Base-by-base conservation (phyloP, 2,888 invertebrate species). In the Thecophora atra region DNA sequence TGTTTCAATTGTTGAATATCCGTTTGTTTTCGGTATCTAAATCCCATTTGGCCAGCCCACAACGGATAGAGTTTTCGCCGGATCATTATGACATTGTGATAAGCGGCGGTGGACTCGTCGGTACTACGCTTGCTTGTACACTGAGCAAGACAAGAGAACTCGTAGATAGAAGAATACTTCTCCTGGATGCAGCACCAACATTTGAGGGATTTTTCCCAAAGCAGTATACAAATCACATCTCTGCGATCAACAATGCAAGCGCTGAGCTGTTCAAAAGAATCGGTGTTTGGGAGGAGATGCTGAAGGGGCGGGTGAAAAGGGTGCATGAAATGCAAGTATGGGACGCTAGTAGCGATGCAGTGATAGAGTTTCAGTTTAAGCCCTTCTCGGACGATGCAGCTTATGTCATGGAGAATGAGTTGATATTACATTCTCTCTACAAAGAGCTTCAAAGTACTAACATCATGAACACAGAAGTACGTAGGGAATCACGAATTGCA, bases 61-160 rank as follows among this genome's bases (percentile, higher is more conserved):
- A n/a, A n/a, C n/a, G n/a, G n/a, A n/a, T n/a, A n/a, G n/a, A n/a
- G n/a, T n/a, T n/a, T 5, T 19, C 30, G 7, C 3, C 70, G 0
- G 80, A 82, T n/a, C 89, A 91, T 83, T 94, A 91, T 83, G 98
- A 99, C 88, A 90, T 98, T 76, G 91, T 98, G 75, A 93, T 99
- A 78, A 93, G 95, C 66, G 99, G 99, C 44, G 98, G 98, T 72
- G 99, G 98, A 72, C 92, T 98, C 91, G 95, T 98, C 44, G 99
- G 99, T 37, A 93, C 95, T 73, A 93, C 97, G 5, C 88, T 97
- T 84, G 97, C 97, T 2, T 95, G 95, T 85, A 91, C 95, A 24
- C 87, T 98, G 93, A 94, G 92, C n/a, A 92, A 92, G 83, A 92
- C 92, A 79, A 86, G 89, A 51, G 87, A 89, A 76, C 86, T 97